Base-by-base conservation (phyloP, 1,140 invertebrate genomes). In the Lordiphosa collinella region DNA sequence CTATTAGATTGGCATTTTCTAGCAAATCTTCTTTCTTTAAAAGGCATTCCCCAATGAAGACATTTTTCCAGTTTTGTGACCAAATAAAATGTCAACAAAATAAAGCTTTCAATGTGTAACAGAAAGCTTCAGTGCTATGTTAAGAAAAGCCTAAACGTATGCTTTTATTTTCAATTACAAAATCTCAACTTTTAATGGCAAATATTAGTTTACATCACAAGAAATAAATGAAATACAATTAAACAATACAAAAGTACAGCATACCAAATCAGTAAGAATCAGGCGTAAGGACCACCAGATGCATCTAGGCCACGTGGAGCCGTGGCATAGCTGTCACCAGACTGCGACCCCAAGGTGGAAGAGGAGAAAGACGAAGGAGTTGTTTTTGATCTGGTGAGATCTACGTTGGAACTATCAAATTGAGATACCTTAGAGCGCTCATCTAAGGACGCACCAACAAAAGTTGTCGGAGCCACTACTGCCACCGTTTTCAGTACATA, bases 401-500 rank as follows among this genome's bases (percentile, higher is more conserved):
- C 38, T 35, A 47, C 1, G 36, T 1, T 12, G 8, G 25, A 3
- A 7, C 12, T 40, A 2, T 60, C 13, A 3, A 50, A 7, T 13
- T 40, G 44, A 3, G 11, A 6, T 1, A 22, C 43, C 8, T 61
- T 57, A 4, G 76, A 36, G 9, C 70, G 76, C 25, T 71, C 76
- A 32, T 82, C 55, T 2, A 65, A 12, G 2, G 48, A 4, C 3
- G 54, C 40, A 10, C 56, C 59, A 8, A 46, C 11, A 1, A 53
- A 38, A 29, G 31, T 38, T 3, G 36, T 8, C 10, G 61, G 40
- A 1, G 48, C 11, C 1, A 61, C 64, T 4, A 50, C 35, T 0
- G 62, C 50, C 3, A 72, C 32, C 3, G 66, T 40, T 13, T 82
- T 86, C 1, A 79, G 44, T 10, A 59, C 59, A 11, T 69, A 76